phyloP scores from a whole-genome alignment of 2,888 invertebrate species.

The Oscheius sp. region DNA sequence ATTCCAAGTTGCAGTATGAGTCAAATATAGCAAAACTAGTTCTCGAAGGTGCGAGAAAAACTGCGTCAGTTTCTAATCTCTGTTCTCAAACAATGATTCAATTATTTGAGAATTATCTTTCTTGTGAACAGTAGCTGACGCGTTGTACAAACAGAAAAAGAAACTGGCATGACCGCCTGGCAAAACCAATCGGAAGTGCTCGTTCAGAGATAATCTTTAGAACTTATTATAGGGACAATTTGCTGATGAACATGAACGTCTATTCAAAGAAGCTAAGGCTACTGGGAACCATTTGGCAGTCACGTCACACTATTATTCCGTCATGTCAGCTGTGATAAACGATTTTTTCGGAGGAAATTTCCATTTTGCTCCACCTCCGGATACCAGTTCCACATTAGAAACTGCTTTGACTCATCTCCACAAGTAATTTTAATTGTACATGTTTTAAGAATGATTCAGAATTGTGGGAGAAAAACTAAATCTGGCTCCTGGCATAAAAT shows the following conservation, averaged over 20 bases:
- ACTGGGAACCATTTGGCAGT: conserved; percentile 58
- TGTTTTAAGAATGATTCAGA: conserved; percentile 2
- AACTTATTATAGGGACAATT: conserved; percentile 54
- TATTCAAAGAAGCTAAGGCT: conserved; percentile 61
- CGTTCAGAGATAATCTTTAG: neutral
- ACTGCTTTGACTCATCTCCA: conserved; percentile 56
- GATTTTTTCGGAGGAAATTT: conserved; percentile 68
- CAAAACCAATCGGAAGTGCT: neutral
- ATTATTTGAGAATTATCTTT: no score
- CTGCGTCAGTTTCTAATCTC: no score
- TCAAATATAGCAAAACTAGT: no score
- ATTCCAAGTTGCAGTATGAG: no score
- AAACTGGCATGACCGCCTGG: neutral
- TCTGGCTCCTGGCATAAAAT: conserved; percentile 46
- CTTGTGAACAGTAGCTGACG: no score
- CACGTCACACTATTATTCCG: conserved; percentile 68
- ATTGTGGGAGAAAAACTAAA: conserved; percentile 38
- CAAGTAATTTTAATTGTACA: conserved; percentile 29
- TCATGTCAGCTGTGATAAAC: conserved; percentile 69
- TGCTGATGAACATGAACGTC: conserved; percentile 57
- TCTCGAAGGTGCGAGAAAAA: no score
- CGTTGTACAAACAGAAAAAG: neutral
- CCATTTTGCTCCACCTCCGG: conserved; percentile 66
- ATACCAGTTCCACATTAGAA: conserved; percentile 50
- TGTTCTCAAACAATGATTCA: no score